Evolutionary conservation across 2,113 vertebrate species (phyloP).

Genomic region (Misgurnus anguillicaudatus): DNA sequence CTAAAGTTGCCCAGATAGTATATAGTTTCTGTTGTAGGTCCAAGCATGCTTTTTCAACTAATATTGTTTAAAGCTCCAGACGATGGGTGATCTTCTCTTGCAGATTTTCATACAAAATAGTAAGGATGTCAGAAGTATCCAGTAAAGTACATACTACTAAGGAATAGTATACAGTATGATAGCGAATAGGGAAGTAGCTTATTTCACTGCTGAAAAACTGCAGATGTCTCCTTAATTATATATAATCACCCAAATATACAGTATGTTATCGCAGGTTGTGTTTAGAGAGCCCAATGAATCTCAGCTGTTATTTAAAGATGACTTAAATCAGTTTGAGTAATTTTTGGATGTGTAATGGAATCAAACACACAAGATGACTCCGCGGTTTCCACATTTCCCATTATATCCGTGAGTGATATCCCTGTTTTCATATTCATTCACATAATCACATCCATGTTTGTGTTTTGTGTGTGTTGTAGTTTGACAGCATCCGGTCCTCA

Average conservation of each 20-base stretch:
- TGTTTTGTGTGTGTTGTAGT: constrained; percentile 81
- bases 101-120: no score
- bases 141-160: no score
- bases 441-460: constrained; percentile 40
- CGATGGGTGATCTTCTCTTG: no score
- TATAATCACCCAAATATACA: neutral
- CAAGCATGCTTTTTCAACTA: no score
- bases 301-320: neutral
- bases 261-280: neutral
- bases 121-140: no score
- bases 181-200: neutral
- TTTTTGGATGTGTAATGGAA: neutral
- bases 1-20: neutral
- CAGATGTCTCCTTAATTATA: neutral
- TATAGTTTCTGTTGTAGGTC: no score
- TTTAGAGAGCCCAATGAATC: neutral
- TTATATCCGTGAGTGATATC: constrained; percentile 4
- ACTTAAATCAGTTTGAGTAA: neutral
- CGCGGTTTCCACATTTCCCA: neutral
- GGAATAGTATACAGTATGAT: no score
- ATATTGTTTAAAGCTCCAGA: no score
- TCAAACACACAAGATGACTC: no score
- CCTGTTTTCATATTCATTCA: constrained; percentile 35
- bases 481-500: constrained; percentile 87
- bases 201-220: neutral